Conservation (phyloP, 1,140 invertebrate species). For the Spodoptera frugiperda region DNA sequence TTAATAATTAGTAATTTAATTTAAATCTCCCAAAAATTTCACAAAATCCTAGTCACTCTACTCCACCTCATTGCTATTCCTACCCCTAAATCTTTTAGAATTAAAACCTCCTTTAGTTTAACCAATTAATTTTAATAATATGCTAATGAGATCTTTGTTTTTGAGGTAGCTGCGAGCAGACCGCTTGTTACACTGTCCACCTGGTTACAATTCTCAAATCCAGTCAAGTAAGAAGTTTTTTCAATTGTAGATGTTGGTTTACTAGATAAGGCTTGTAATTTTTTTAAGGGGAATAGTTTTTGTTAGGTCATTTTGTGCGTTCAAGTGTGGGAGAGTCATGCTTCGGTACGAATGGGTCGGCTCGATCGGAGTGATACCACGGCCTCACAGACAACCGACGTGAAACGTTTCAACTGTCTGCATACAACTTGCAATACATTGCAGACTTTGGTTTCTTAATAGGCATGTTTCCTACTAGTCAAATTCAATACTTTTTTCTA, state of each 20-base stretch:
- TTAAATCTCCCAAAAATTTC: too few relatives aligned
- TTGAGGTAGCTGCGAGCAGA: conserved; percentile 40
- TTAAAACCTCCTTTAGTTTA: conserved; percentile 50
- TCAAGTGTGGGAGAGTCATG: too few relatives aligned
- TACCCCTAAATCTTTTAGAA: conserved; percentile 29
- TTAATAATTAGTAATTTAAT: too few relatives aligned
- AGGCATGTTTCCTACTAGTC: too few relatives aligned
- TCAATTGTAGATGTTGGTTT: background rate
- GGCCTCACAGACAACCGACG: too few relatives aligned
- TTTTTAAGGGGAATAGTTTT: background rate
- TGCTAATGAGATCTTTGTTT: conserved; percentile 60
- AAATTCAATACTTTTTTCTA: too few relatives aligned
- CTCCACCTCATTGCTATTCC: conserved; percentile 6
- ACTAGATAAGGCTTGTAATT: background rate
- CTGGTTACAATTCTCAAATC: conserved; percentile 45
- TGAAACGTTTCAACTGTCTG: too few relatives aligned
- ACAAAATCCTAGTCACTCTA: background rate
- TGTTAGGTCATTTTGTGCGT: too few relatives aligned
- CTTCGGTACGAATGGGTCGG: too few relatives aligned
- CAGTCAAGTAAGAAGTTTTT: conserved; percentile 35
- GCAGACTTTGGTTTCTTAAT: too few relatives aligned
- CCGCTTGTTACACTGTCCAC: conserved; percentile 46
- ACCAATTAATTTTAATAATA: conserved; percentile 67
- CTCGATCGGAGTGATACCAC: too few relatives aligned
- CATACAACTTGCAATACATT: too few relatives aligned